Evolutionary conservation across 2,113 vertebrate genomes (phyloP), one percentile per base, ranked within the genome.

Genomic region (Jacana jacana): DNA sequence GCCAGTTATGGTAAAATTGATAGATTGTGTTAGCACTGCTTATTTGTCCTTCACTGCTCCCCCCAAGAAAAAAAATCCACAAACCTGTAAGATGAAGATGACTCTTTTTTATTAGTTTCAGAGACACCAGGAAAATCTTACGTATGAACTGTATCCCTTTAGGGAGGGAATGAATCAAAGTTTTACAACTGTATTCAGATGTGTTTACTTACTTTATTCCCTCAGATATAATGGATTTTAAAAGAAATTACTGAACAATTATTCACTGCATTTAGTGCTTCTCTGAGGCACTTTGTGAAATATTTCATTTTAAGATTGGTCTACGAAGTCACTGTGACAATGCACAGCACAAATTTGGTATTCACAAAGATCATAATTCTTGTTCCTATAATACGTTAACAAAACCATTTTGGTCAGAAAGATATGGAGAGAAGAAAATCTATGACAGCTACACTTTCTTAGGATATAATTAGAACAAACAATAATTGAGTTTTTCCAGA

Each of bases 1-100:
- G n/a, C n/a, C 40, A 22, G 18, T 85, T 93, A 24, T 54, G 31
- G 40, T 65, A 37, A 83, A 92, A 81, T 30, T 40, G 35, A 86
- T 89, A 85, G 60, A 48, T 95, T 78, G 96, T 48, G 75, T 96
- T 94, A 90, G 54, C 60, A 76, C 58, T 89, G 44, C 77, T 78
- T 91, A 85, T 65, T 84, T 91, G 52, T 27, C 5, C 19, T 77
- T 85, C 39, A 44, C 13, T 61, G 33, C 17, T 79, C 2, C 20
- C 10, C 3, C 1, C 4, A 3, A 1, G 28, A 51, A 72, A 37
- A 71, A 40, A 61, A 77, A 46, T 2, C 11, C 24, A 19, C 25
- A 78, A 66, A 70, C 17, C 39, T 64, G 39, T 64, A 79, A 79
- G 44, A 55, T 2, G 14, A 63, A 61, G 69, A 54, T 22, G 48